These are phyloP conservation scores for Sturnira hondurensis DNA, from an alignment of 2,113 vertebrate species.

Conservation along the genomic window DNA sequence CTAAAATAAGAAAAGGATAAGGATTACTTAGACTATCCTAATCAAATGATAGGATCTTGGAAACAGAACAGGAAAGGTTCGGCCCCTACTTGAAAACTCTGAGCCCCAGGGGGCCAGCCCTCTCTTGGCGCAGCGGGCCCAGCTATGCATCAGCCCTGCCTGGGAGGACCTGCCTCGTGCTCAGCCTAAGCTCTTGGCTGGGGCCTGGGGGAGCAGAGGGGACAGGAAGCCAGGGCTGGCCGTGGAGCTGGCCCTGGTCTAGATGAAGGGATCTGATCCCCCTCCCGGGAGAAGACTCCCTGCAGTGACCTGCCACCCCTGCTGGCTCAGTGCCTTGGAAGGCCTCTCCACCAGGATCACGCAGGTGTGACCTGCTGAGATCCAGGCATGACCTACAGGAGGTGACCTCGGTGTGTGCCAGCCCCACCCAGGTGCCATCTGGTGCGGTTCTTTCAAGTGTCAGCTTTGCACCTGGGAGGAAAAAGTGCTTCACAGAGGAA, in stretches of 20 bases:
- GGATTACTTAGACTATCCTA: not conserved
- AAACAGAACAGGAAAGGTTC: not conserved
- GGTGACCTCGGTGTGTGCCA: not conserved
- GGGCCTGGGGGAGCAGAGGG: too few relatives aligned
- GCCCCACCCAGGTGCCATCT: not conserved
- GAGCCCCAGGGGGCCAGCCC: not conserved
- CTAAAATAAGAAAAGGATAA: not conserved
- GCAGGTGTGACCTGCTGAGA: slow-evolving; percentile 1
- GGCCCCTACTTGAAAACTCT: not conserved
- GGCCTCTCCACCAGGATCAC: not conserved
- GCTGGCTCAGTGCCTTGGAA: not conserved
- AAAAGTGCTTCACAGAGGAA: not conserved
- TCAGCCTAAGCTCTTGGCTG: not conserved
- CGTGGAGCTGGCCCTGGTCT: not conserved
- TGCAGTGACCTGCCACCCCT: not conserved
- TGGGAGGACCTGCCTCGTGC: not conserved
- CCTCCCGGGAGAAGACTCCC: not conserved
- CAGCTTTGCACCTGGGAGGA: not conserved
- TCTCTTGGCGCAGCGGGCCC: accelerated
- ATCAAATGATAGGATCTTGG: not conserved
- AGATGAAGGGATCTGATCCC: not conserved
- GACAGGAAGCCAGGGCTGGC: not conserved
- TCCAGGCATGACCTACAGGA: not conserved
- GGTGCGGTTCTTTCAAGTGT: slow-evolving; percentile 20
- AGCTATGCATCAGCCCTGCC: not conserved